Conservation (phyloP, 2,797 vertebrate genomes). For the Valencia hispanica region DNA sequence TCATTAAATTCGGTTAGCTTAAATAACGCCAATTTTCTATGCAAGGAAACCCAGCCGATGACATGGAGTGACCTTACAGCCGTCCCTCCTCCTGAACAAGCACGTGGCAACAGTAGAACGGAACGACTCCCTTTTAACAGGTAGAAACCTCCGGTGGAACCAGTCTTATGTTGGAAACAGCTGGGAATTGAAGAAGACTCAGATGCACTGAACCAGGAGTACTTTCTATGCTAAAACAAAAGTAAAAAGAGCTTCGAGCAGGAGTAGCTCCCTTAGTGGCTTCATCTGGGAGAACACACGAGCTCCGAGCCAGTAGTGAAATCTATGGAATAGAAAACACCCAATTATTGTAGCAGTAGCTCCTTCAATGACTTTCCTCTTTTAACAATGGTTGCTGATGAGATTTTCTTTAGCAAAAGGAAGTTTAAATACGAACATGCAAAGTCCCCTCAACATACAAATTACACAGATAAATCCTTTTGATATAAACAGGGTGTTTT, state of each 20-base stretch:
- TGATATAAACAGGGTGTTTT: too few species aligned
- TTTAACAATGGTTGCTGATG: too few species aligned
- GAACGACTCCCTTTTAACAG: not conserved
- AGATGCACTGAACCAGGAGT: not conserved
- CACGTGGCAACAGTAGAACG: not conserved
- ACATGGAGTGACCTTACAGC: not conserved
- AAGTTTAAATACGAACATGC: too few species aligned
- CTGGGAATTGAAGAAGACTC: not conserved
- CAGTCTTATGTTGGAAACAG: too few species aligned
- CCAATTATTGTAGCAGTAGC: too few species aligned
- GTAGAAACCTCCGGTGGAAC: not conserved
- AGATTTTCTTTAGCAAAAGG: too few species aligned
- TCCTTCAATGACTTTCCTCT: too few species aligned
- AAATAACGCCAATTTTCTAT: not conserved
- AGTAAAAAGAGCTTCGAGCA: not conserved
- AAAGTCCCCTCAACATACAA: too few species aligned
- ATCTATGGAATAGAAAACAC: too few species aligned
- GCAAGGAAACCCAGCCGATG: not conserved
- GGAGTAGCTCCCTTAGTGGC: not conserved
- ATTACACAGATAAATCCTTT: too few species aligned
- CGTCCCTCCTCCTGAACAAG: not conserved
- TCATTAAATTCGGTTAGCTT: too few species aligned
- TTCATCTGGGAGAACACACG: not conserved
- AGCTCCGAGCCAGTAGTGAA: too few species aligned
- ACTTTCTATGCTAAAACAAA: not conserved